These are phyloP conservation scores for Sinocyclocheilus grahami DNA, from an alignment of 2,113 vertebrate species.

Conservation along the genomic window DNA sequence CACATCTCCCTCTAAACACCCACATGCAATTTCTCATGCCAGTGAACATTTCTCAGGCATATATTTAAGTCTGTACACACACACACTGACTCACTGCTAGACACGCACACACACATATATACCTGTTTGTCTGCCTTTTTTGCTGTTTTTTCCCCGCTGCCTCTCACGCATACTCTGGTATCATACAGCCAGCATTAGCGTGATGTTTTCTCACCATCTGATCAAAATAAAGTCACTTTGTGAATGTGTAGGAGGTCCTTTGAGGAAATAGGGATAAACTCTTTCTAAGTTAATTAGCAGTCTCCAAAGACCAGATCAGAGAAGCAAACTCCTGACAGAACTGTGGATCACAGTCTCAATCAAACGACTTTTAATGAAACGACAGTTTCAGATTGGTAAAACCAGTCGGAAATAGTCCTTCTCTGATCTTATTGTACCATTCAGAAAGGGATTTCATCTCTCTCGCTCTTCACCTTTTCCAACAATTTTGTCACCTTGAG, in stretches of 20 bases:
- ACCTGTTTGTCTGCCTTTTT: conserved; percentile 11
- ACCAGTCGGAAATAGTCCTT: neutral
- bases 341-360: neutral
- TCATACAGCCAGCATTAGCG: neutral
- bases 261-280: conserved; percentile 39
- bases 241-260: conserved; percentile 49
- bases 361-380: neutral
- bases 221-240: conserved; percentile 37
- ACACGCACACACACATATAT: neutral
- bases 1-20: conserved; percentile 32
- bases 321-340: conserved; percentile 1
- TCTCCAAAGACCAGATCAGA: conserved; percentile 32
- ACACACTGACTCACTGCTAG: conserved; percentile 19
- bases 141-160: neutral
- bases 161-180: neutral
- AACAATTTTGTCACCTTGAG: conserved; percentile 13
- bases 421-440: neutral
- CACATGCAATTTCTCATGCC: conserved; percentile 25
- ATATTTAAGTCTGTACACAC: conserved; percentile 11
- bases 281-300: conserved; percentile 43
- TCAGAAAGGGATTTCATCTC: neutral
- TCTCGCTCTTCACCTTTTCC: neutral
- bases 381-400: neutral
- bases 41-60: conserved; percentile 26
- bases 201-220: conserved; percentile 35